Evolutionary conservation across 2,797 vertebrate genomes (phyloP).

Genomic region (Sardinella longiceps): DNA sequence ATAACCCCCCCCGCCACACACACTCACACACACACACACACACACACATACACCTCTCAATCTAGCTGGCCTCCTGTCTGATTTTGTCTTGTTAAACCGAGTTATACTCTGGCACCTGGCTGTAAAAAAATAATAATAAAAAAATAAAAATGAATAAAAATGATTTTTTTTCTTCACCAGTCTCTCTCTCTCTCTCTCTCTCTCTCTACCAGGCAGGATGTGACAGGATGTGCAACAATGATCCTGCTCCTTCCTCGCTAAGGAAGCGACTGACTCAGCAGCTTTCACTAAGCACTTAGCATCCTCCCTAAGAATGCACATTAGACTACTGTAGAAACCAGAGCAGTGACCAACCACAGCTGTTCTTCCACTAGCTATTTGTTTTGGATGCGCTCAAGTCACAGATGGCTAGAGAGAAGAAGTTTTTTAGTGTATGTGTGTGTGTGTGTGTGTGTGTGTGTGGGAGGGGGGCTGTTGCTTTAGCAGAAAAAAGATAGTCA

Average conservation of each 20-base stretch:
- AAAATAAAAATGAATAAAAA: constrained; percentile 33
- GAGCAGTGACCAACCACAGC: not conserved
- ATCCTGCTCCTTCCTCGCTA: constrained; percentile 13
- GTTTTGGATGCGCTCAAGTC: constrained; percentile 10
- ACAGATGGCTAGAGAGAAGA: constrained; percentile 11
- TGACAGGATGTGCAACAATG: constrained; percentile 31
- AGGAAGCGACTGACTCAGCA: constrained; percentile 33
- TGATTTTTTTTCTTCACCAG: constrained; percentile 30
- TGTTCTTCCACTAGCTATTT: not conserved
- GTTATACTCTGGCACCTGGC: constrained; percentile 16
- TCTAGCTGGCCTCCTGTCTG: constrained; percentile 12
- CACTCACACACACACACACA: no score
- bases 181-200: not conserved
- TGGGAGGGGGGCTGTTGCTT: not conserved
- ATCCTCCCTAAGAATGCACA: not conserved
- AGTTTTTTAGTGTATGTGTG: not conserved
- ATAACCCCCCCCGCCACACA: not conserved
- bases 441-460: not conserved
- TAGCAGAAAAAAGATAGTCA: not conserved
- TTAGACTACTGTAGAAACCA: not conserved
- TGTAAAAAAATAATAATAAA: constrained; percentile 35
- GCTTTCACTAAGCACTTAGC: constrained; percentile 16
- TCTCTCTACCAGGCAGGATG: not conserved
- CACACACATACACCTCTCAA: not conserved
- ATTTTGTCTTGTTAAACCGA: constrained; percentile 36